Percentiles rank a stretch among this genome's conserved stretches.
Conservation (phyloP, 2,888 invertebrate genomes). For the Phymatocera aterrima region DNA sequence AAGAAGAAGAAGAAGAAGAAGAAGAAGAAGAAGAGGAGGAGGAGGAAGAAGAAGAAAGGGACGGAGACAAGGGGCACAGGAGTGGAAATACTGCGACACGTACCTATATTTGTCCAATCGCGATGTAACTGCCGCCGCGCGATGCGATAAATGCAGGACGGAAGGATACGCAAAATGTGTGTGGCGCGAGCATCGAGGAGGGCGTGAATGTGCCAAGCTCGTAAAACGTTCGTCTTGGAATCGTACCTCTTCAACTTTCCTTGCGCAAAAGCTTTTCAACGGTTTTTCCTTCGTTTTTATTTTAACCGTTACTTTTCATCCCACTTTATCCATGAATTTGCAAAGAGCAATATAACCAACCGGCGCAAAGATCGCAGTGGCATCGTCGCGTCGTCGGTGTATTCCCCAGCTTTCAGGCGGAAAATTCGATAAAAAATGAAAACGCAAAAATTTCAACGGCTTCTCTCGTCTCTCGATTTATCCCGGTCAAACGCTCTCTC, state of each 20-base stretch:
- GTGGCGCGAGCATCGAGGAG: conserved; percentile 47
- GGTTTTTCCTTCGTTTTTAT: neutral
- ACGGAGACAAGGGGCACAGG: neutral
- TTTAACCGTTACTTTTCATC: too few relatives aligned
- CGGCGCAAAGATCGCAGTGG: too few relatives aligned
- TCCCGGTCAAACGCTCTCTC: too few relatives aligned
- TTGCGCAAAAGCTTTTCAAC: neutral
- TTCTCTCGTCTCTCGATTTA: too few relatives aligned
- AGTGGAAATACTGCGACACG: conserved; percentile 24
- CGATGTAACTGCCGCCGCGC: neutral
- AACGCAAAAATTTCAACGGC: too few relatives aligned
- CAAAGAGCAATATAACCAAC: too few relatives aligned
- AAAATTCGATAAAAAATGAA: too few relatives aligned
- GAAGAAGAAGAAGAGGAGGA: conserved; percentile 46
- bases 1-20: conserved; percentile 16
- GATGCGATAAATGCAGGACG: conserved; percentile 42
- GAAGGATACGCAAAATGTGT: neutral
- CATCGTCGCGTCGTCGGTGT: too few relatives aligned
- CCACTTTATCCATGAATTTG: too few relatives aligned
- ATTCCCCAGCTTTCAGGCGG: too few relatives aligned
- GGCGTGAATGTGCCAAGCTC: conserved; percentile 35
- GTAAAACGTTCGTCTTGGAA: conserved; percentile 20
- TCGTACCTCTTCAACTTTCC: neutral
- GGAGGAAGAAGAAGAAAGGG: neutral
- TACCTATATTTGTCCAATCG: conserved; percentile 24